Percentiles rank a stretch among this genome's conserved stretches.
phyloP scores from a whole-genome alignment of 1,140 invertebrate species.

The Cydia amplana region DNA sequence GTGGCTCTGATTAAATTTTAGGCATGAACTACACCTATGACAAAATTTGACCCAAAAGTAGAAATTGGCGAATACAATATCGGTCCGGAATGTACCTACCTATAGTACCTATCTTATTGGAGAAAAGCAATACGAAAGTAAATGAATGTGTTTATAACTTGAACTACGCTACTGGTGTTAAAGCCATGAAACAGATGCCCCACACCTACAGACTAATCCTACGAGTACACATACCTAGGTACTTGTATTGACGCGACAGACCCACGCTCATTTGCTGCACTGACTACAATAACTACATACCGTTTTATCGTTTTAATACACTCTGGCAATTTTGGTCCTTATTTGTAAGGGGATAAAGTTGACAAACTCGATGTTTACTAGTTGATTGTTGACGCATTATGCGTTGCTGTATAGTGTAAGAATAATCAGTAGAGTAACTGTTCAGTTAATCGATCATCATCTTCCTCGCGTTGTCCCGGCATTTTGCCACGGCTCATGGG shows the following conservation, averaged over 20 bases:
- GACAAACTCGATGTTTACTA: background rate
- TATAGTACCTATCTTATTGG: background rate
- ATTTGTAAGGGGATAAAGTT: background rate
- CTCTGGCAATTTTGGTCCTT: background rate
- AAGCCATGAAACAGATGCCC: background rate
- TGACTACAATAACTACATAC: slow-evolving; percentile 37
- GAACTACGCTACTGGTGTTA: slow-evolving; percentile 1
- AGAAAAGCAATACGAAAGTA: background rate
- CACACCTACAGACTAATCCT: slow-evolving; percentile 17
- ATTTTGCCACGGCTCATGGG: no score
- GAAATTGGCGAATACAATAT: no score
- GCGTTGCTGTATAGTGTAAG: slow-evolving; percentile 5
- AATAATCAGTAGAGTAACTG: background rate
- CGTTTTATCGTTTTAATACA: slow-evolving; percentile 5
- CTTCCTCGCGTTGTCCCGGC: no score
- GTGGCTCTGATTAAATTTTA: no score
- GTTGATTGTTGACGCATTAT: slow-evolving; percentile 25
- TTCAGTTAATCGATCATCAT: background rate
- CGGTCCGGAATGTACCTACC: background rate
- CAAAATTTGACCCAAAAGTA: no score
- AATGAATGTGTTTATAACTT: background rate
- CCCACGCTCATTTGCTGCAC: slow-evolving; percentile 68
- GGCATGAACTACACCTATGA: no score
- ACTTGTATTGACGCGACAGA: slow-evolving; percentile 23
- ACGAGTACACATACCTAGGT: background rate